phyloP scores from a whole-genome alignment of 2,888 invertebrate species.

The Didymodactylos carnosus region DNA sequence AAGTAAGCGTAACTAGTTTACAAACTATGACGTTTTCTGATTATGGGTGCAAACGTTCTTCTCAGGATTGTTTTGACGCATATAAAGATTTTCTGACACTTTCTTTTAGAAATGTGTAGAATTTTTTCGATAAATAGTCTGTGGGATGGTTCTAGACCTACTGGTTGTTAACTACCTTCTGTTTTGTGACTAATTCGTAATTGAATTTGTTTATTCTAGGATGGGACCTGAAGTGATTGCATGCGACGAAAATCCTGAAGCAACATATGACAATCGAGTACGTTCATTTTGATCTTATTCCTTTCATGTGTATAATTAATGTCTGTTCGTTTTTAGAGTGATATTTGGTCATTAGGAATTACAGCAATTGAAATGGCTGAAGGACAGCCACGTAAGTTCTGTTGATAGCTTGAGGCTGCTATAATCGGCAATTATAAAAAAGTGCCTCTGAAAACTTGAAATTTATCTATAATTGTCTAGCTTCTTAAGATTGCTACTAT shows the following conservation, averaged over 20 bases:
- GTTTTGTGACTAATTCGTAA: not conserved
- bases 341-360: slow-evolving; percentile 54
- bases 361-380: slow-evolving; percentile 99
- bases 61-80: too few relatives aligned
- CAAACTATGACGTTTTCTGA: too few relatives aligned
- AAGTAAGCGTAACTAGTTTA: too few relatives aligned
- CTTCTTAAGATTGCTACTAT: not conserved
- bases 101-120: not conserved
- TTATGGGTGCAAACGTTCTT: too few relatives aligned
- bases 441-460: too few relatives aligned
- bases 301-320: slow-evolving; percentile 1
- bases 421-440: not conserved
- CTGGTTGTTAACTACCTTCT: not conserved
- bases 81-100: not conserved
- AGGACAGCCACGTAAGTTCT: slow-evolving; percentile 64
- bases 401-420: too few relatives aligned
- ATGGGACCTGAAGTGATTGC: slow-evolving; percentile 99
- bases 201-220: slow-evolving; percentile 24
- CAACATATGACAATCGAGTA: slow-evolving; percentile 77
- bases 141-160: too few relatives aligned
- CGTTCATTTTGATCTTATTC: slow-evolving; percentile 18
- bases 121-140: too few relatives aligned
- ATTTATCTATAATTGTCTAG: not conserved
- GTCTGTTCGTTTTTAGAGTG: slow-evolving; percentile 33
- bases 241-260: slow-evolving; percentile 97